Evolutionary conservation across 2,888 invertebrate genomes (phyloP).

Genomic region (Trilocha varians): DNA sequence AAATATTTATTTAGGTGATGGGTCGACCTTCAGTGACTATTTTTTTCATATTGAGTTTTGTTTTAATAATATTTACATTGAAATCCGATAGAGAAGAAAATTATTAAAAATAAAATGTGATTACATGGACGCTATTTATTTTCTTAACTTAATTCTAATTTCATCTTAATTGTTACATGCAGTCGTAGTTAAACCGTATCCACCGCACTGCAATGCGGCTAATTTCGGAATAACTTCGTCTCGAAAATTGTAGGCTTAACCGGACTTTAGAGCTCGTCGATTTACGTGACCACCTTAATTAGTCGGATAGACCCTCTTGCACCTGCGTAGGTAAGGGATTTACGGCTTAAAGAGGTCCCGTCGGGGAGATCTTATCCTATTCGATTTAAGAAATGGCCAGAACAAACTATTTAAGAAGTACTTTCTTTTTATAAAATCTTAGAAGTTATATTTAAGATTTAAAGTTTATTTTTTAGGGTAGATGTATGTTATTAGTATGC

Average conservation of each 20-base stretch:
- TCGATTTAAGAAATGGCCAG: background rate
- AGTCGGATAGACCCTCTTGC: conserved; percentile 45
- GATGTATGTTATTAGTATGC: too few relatives aligned
- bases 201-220: conserved; percentile 30
- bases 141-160: too few relatives aligned
- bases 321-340: conserved; percentile 47
- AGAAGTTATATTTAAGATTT: too few relatives aligned
- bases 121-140: too few relatives aligned
- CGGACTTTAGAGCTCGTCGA: conserved; percentile 33
- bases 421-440: background rate
- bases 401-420: background rate
- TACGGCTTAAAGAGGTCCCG: conserved; percentile 30
- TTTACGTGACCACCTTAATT: conserved; percentile 52
- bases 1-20: too few relatives aligned
- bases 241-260: conserved; percentile 42
- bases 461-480: too few relatives aligned
- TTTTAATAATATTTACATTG: too few relatives aligned
- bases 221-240: conserved; percentile 25
- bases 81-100: too few relatives aligned
- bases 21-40: too few relatives aligned
- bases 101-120: too few relatives aligned
- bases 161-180: background rate
- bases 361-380: background rate
- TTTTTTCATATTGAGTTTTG: too few relatives aligned
- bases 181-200: conserved; percentile 3